These are phyloP conservation scores for Labeo rohita DNA, from an alignment of 2,113 vertebrate species.

Conservation along the genomic window DNA sequence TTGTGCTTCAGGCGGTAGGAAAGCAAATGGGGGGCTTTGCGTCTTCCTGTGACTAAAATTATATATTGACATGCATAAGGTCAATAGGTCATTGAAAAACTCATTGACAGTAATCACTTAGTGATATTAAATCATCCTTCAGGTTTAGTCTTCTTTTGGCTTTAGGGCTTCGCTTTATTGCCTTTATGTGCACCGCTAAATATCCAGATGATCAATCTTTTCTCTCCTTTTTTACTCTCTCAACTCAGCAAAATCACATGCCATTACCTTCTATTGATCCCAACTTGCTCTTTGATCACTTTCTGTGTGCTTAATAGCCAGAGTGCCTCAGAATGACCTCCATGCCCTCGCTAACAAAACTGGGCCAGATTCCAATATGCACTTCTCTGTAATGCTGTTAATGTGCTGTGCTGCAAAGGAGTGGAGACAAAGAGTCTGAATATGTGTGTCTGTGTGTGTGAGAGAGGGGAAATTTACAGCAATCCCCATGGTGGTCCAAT, in stretches of 20 bases:
- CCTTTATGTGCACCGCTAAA: neutral
- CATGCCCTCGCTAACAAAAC: slow-evolving; percentile 1
- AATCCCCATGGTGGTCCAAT: neutral
- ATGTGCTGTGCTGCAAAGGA: slow-evolving; percentile 17
- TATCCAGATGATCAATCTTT: neutral
- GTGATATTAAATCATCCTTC: neutral
- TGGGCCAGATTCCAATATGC: slow-evolving; percentile 27
- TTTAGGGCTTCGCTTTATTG: neutral
- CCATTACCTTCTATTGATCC: slow-evolving; percentile 45
- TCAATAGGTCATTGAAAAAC: neutral
- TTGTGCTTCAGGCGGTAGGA: slow-evolving; percentile 6
- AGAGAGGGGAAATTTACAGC: neutral
- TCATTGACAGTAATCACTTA: neutral
- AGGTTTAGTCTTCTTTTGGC: neutral
- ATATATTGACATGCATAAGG: slow-evolving; percentile 4
- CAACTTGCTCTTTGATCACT: slow-evolving; percentile 37
- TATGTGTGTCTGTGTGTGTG: neutral
- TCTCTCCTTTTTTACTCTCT: slow-evolving; percentile 5
- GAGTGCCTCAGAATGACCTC: slow-evolving; percentile 13
- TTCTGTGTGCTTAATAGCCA: slow-evolving; percentile 31
- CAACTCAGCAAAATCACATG: slow-evolving; percentile 36
- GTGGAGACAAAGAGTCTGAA: neutral
- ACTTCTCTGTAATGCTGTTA: slow-evolving; percentile 1
- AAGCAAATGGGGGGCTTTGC: neutral
- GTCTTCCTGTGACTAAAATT: neutral